Base-by-base conservation (phyloP, 2,888 invertebrate genomes). In the Trissolcus brochymenae region DNA sequence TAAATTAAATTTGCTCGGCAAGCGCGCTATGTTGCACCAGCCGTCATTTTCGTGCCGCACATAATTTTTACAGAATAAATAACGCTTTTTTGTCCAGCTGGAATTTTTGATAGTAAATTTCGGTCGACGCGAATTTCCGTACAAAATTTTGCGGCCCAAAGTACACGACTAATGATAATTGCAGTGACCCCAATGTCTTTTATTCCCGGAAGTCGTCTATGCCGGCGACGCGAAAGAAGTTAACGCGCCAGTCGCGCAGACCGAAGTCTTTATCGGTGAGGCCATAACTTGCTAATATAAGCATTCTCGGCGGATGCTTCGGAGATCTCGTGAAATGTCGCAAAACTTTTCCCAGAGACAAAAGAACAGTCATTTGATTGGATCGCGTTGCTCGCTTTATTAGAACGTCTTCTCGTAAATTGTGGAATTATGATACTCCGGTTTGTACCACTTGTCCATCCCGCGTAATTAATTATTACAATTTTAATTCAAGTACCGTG, bases 151-250 rank as follows among this genome's bases (percentile, higher is more conserved):
- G 68, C 77, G 66, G 61, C 64, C 80, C 82, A 82, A 80, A 82
- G 81, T 82, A 83, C 82, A 78, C 83, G 82, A 84, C 87, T 87
- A 87, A 87, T 85, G 87, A 87, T 87, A 87, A 87, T 87, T 87
- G 86, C 86, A 75, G 59, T 74, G 82, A 81, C 79, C 81, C 72
- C 81, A 83, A 81, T 84, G 81, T 84, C 84, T 86, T 86, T 84
- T 82, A 83, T 81, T 81, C 81, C 82, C 83, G 82, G 80, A 79
- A 80, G 76, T 76, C 79, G 82, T 79, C 81, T 79, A 74, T 75
- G 79, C 79, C 80, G 80, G 79, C 80, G 80, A 82, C 81, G 81
- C 75, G 76, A 82, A 86, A 85, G 79, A 86, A 85, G 79, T 78
- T 82, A 82, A 82, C 81, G 81, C 79, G 68, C 73, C 71, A 72